Base-by-base conservation (phyloP, 2,113 vertebrate genomes). In the Meles meles region DNA sequence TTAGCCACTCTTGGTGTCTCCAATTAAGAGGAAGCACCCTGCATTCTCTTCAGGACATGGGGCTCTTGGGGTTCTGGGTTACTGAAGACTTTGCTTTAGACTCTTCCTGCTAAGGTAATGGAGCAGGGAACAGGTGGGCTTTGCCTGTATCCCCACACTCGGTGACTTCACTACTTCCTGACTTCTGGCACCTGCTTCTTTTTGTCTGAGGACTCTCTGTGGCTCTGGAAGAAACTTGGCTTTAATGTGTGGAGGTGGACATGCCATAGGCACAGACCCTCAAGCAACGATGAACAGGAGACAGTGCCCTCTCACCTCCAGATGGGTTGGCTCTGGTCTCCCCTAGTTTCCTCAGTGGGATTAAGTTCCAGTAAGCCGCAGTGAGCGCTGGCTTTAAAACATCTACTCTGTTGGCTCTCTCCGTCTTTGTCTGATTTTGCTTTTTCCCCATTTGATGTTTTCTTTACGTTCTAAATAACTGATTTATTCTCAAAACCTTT, bases 11-110 rank as follows among this genome's bases (percentile, higher is more conserved):
- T 37, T 39, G 14, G 21, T 0, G 23, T 31, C 27, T 74, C 72
- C 6, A 23, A 0, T 37, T 61, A 13, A 76, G 0, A 9, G 25
- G 18, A 37, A 7, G 4, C 31, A 29, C 6, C 13, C 27, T 21
- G 2, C 3, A 17, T 6, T 29, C 72, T 91, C 17, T 29, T 44
- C 8, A 44, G 21, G 25, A 12, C 13, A 7, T 34, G 10, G 10
- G 5, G 2, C 31, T 39, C 79, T 82, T 27, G 21, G 11, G 13
- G 29, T n/a, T 94, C n/a, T 65, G 47, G 55, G 9, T 3, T 31
- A 15, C 18, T 29, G 27, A 81, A 92, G 55, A 89, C 47, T 61
- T 47, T 63, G 14, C 42, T 42, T 71, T 57, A 29, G 29, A 49
- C 8, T 65, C 21, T 86, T 49, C n/a, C 21, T n/a, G 14, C 11